A percentile compares a stretch with the other conserved stretches of the same genome.
Evolutionary conservation across 2,888 invertebrate species (phyloP).

Genomic region (Agrotis puta): DNA sequence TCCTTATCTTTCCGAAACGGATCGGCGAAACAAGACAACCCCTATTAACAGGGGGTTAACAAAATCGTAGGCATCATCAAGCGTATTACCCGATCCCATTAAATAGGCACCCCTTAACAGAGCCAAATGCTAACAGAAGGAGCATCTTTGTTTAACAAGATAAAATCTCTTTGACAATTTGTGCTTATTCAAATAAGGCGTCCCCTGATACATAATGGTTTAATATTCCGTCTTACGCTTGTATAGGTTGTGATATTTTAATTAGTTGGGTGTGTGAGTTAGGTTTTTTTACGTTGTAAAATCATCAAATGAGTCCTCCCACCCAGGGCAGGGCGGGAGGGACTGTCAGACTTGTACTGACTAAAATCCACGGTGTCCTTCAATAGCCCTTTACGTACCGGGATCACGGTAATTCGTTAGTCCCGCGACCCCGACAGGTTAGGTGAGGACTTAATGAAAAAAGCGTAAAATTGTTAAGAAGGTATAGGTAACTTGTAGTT

Average conservation of each 20-base stretch:
- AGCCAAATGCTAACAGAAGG: slow-evolving; percentile 88
- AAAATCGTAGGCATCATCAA: slow-evolving; percentile 87
- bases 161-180: slow-evolving; percentile 91
- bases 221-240: slow-evolving; percentile 79
- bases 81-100: slow-evolving; percentile 89
- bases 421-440: no score
- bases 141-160: slow-evolving; percentile 89
- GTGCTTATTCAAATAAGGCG: slow-evolving; percentile 89
- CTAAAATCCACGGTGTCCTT: no score
- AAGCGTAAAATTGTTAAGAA: neutral
- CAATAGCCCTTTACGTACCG: no score
- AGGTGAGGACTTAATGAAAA: slow-evolving; percentile 6
- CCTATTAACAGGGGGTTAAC: slow-evolving; percentile 86
- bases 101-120: slow-evolving; percentile 82
- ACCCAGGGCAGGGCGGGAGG: no score
- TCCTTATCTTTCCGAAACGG: slow-evolving; percentile 60
- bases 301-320: no score
- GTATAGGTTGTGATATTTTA: slow-evolving; percentile 59
- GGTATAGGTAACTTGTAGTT: no score
- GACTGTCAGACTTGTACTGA: no score
- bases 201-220: slow-evolving; percentile 87
- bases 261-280: slow-evolving; percentile 54
- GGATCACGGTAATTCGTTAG: no score
- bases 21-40: slow-evolving; percentile 73
- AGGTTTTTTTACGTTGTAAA: no score